Evolutionary conservation across 2,797 vertebrate species (phyloP).

Genomic region (Lateolabrax maculatus): DNA sequence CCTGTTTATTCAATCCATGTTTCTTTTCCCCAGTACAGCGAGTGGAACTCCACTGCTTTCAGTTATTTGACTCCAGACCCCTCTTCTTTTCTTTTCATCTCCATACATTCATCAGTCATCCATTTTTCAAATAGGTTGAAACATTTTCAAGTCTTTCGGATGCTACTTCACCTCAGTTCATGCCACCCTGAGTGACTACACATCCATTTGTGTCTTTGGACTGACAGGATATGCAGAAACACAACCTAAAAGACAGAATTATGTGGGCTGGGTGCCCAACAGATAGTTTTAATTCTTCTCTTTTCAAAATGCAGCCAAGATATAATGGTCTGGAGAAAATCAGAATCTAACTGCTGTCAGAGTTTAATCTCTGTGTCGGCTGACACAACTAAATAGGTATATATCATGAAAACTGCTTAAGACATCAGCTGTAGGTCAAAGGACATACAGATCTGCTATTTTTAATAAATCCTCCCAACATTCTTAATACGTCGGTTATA

Average conservation of each 20-base stretch:
- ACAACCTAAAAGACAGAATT: not conserved
- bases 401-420: not conserved
- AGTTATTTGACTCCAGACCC: no score
- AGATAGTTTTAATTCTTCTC: not conserved
- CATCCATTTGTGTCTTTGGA: not conserved
- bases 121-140: not conserved
- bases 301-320: conserved; percentile 2
- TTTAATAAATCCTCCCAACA: conserved; percentile 7
- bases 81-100: not conserved
- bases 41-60: not conserved
- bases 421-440: conserved; percentile 8
- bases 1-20: not conserved
- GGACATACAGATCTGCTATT: conserved; percentile 5
- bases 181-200: not conserved
- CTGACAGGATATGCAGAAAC: no score
- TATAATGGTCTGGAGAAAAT: not conserved
- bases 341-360: not conserved
- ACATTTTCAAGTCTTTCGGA: not conserved
- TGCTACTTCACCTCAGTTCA: not conserved
- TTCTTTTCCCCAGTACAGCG: not conserved
- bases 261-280: not conserved
- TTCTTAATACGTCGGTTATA: not conserved
- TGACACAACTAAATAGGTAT: not conserved
- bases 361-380: not conserved
- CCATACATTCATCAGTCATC: not conserved